Evolutionary conservation across 2,888 invertebrate genomes (phyloP).

Genomic region (Cataglyphis livida): DNA sequence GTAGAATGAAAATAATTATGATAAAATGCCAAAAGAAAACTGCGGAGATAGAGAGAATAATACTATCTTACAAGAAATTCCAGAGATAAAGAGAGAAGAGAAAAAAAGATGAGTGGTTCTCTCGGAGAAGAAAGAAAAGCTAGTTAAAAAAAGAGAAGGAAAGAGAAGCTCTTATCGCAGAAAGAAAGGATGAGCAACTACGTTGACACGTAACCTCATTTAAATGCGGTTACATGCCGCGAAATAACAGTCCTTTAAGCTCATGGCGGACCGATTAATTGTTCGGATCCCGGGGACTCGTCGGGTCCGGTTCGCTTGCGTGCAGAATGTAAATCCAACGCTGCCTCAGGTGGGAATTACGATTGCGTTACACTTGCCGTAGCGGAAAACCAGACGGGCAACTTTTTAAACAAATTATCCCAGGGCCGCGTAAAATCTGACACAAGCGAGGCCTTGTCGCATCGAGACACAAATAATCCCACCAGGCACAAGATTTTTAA

Average conservation of each 20-base stretch:
- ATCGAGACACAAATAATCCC: slow-evolving; percentile 12
- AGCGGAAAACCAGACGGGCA: slow-evolving; percentile 57
- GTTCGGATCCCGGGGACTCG: slow-evolving; percentile 52
- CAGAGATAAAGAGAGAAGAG: slow-evolving; percentile 25
- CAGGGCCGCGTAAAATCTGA: slow-evolving; percentile 50
- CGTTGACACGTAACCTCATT: slow-evolving; percentile 68
- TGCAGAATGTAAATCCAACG: slow-evolving; percentile 70
- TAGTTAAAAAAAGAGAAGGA: background rate
- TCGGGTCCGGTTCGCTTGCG: slow-evolving; percentile 52
- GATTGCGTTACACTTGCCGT: slow-evolving; percentile 59
- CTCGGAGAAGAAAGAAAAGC: slow-evolving; percentile 7
- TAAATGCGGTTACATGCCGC: slow-evolving; percentile 66
- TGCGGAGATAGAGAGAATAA: slow-evolving; percentile 17
- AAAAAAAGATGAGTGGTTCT: background rate
- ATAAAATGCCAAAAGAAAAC: slow-evolving; percentile 18
- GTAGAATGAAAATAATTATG: background rate
- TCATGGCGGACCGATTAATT: slow-evolving; percentile 68
- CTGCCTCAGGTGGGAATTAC: slow-evolving; percentile 71
- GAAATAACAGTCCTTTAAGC: slow-evolving; percentile 72
- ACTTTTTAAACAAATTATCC: slow-evolving; percentile 61
- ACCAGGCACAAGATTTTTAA: background rate
- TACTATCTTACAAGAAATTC: slow-evolving; percentile 9
- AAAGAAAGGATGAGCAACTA: slow-evolving; percentile 43
- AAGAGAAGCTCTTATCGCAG: slow-evolving; percentile 45
- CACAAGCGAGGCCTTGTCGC: slow-evolving; percentile 9